phyloP scores from a whole-genome alignment of 2,113 vertebrate species.

The Caretta caretta region DNA sequence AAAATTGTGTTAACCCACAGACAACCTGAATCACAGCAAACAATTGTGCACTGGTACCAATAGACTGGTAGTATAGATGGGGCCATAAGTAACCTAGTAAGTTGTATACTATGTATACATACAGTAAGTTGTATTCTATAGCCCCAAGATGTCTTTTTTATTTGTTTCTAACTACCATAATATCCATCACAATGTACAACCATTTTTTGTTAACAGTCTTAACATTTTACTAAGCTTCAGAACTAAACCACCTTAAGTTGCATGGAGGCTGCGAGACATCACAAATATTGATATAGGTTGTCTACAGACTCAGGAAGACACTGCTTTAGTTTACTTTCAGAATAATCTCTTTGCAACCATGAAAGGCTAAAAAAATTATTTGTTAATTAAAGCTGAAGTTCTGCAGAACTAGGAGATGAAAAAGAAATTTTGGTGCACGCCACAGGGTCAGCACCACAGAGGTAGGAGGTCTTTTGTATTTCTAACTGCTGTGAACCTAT shows the following conservation, averaged over 20 bases:
- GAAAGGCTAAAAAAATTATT: neutral
- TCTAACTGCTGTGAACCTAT: neutral
- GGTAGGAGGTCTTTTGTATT: neutral
- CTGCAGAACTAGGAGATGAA: neutral
- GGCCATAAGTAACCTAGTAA: neutral
- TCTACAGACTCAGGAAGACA: neutral
- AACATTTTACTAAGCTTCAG: neutral
- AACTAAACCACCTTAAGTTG: neutral
- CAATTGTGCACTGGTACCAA: neutral
- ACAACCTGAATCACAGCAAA: neutral
- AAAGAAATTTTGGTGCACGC: neutral
- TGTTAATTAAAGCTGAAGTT: neutral
- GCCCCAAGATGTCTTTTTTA: rapidly evolving
- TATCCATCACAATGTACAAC: rapidly evolving
- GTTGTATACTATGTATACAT: neutral
- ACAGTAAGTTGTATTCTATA: neutral
- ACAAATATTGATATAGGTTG: neutral
- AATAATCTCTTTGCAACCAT: neutral
- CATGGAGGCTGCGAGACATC: neutral
- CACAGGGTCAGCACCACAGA: neutral
- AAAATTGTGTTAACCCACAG: neutral
- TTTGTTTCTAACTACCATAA: neutral
- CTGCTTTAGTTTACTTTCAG: neutral
- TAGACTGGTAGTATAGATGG: neutral
- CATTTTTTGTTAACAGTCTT: neutral